Conservation (phyloP, 2,888 invertebrate genomes). For the Bruchidius siliquastri region DNA sequence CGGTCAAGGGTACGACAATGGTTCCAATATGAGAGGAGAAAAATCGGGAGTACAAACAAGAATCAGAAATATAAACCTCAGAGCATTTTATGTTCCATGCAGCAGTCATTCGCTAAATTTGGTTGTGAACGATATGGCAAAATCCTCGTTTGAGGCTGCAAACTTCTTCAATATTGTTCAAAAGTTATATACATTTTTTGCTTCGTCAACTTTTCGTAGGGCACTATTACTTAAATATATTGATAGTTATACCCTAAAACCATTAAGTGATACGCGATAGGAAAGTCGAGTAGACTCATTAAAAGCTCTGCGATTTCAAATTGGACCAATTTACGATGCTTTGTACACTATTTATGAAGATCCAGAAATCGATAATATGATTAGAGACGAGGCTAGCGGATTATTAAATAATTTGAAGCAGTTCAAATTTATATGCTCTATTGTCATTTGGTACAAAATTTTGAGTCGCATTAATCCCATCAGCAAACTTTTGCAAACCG, state of each 20-base stretch:
- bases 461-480: neutral
- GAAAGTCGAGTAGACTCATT: conserved; percentile 1
- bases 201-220: neutral
- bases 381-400: neutral
- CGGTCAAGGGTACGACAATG: conserved; percentile 2
- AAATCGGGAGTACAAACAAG: conserved; percentile 1
- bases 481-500: neutral
- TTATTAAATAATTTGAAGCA: neutral
- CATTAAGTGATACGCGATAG: conserved; percentile 17
- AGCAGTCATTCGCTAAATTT: conserved; percentile 20
- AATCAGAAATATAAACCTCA: neutral
- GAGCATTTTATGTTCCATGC: neutral
- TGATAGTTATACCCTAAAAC: conserved; percentile 22
- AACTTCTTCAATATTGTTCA: conserved; percentile 16
- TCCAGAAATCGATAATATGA: neutral
- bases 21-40: neutral
- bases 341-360: neutral
- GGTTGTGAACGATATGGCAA: conserved; percentile 31
- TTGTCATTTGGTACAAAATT: conserved; percentile 2
- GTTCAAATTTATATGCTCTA: conserved; percentile 2
- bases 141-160: conserved; percentile 16
- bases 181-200: conserved; percentile 27
- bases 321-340: neutral
- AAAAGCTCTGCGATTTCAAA: neutral
- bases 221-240: conserved; percentile 1